Evolutionary conservation across 2,888 invertebrate genomes (phyloP).

Genomic region (Acanthosepion esculentum): DNA sequence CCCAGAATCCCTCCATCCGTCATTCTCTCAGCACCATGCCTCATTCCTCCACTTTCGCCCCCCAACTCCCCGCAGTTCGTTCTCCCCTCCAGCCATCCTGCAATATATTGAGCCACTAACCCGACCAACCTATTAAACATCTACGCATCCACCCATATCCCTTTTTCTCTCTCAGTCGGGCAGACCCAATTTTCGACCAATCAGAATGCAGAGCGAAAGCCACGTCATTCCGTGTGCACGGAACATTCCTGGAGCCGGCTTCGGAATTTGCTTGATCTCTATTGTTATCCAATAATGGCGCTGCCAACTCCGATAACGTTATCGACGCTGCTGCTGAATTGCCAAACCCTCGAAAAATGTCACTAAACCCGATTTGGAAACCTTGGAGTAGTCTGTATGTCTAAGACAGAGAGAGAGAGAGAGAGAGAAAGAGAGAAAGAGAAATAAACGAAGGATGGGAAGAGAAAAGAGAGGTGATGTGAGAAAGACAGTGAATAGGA

Average conservation of each 20-base stretch:
- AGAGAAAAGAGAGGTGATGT: too few species aligned
- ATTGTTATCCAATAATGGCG: constrained; percentile 18
- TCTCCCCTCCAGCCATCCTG: too few species aligned
- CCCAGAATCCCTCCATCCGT: too few species aligned
- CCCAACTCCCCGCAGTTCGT: too few species aligned
- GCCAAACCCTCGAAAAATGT: background rate
- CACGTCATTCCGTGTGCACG: background rate
- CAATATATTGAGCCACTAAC: too few species aligned
- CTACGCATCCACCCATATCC: background rate
- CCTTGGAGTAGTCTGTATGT: background rate
- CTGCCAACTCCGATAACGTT: background rate
- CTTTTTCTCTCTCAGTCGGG: background rate
- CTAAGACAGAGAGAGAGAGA: too few species aligned
- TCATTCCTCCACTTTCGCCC: too few species aligned
- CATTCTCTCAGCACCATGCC: too few species aligned
- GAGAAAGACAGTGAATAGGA: too few species aligned
- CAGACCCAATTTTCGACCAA: constrained; percentile 8
- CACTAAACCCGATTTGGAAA: background rate
- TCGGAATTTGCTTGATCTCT: background rate
- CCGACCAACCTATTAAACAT: too few species aligned
- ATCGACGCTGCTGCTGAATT: background rate
- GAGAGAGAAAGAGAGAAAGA: too few species aligned
- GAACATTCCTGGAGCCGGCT: background rate
- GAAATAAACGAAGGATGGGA: too few species aligned
- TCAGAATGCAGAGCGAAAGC: background rate